These are phyloP conservation scores for Hemiscyllium ocellatum DNA, from an alignment of 2,113 vertebrate species.

Conservation along the genomic window DNA sequence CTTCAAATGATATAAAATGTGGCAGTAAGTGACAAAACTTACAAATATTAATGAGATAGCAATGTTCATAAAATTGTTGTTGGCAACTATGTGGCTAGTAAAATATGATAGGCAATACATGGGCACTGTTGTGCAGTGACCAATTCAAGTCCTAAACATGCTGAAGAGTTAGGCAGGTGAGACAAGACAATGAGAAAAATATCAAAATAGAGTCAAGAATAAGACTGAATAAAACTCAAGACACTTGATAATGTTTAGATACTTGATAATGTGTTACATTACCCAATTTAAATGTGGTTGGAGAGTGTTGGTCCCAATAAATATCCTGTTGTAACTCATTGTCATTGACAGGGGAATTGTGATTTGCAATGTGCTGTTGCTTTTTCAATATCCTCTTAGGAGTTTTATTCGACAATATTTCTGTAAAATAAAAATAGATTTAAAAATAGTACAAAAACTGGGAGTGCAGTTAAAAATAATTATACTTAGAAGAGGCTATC, in stretches of 20 bases:
- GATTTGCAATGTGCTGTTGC: slow-evolving; percentile 48
- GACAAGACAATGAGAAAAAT: not conserved
- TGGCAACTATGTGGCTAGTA: not conserved
- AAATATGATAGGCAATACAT: not conserved
- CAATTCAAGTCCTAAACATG: not conserved
- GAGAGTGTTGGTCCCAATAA: slow-evolving; percentile 72
- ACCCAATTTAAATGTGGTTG: slow-evolving; percentile 57
- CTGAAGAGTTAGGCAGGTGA: not conserved
- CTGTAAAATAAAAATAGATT: slow-evolving; percentile 48
- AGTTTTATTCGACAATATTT: slow-evolving; percentile 54
- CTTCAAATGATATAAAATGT: not conserved
- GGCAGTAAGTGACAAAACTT: not conserved
- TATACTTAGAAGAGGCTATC: not conserved
- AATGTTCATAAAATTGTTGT: not conserved
- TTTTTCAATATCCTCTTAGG: slow-evolving; percentile 52
- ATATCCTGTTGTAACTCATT: slow-evolving; percentile 63
- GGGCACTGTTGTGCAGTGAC: not conserved
- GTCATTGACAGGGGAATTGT: slow-evolving; percentile 64
- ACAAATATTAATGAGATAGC: not conserved
- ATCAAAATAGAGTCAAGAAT: not conserved
- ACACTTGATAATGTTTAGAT: not conserved
- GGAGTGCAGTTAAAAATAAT: not conserved
- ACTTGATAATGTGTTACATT: slow-evolving; percentile 42
- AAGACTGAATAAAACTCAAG: not conserved
- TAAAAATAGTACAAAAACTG: not conserved